phyloP scores from a whole-genome alignment of 2,797 vertebrate species.

The Lutjanus campechanus region DNA sequence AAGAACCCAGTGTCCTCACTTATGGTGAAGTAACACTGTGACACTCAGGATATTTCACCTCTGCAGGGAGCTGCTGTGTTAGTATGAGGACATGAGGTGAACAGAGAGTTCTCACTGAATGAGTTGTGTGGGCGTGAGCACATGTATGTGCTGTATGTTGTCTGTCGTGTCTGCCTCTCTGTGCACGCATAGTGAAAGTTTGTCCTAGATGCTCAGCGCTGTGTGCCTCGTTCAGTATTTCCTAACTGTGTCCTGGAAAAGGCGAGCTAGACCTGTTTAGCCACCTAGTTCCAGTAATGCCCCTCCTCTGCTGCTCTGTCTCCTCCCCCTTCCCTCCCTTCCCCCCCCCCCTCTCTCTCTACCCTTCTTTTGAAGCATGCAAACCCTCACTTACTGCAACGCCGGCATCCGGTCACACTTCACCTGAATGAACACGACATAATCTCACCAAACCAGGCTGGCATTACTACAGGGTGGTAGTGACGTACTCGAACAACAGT shows the following conservation, averaged over 20 bases:
- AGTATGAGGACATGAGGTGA: neutral
- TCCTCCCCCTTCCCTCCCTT: constrained; percentile 55
- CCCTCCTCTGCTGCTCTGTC: constrained; percentile 73
- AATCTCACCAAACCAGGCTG: constrained; percentile 14
- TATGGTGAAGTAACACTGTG: neutral
- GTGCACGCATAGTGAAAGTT: neutral
- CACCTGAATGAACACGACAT: constrained; percentile 35
- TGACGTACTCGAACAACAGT: neutral
- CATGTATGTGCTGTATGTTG: neutral
- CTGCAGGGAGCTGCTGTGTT: constrained; percentile 7
- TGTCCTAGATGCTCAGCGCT: neutral
- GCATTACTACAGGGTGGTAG: neutral
- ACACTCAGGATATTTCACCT: constrained; percentile 35
- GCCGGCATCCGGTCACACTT: constrained; percentile 25
- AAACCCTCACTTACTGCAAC: constrained; percentile 17
- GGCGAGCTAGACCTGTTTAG: constrained; percentile 74
- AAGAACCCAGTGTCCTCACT: constrained; percentile 9
- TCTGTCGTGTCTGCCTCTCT: neutral
- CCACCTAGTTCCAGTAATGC: constrained; percentile 83
- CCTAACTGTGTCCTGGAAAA: constrained; percentile 78
- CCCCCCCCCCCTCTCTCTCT: constrained; percentile 15
- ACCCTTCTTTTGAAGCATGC: constrained; percentile 34
- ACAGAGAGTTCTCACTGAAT: neutral
- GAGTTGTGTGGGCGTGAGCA: constrained; percentile 7
- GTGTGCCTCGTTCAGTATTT: constrained; percentile 53